Evolutionary conservation across 2,888 invertebrate genomes (phyloP).

Genomic region (Clistopyga incitator): DNA sequence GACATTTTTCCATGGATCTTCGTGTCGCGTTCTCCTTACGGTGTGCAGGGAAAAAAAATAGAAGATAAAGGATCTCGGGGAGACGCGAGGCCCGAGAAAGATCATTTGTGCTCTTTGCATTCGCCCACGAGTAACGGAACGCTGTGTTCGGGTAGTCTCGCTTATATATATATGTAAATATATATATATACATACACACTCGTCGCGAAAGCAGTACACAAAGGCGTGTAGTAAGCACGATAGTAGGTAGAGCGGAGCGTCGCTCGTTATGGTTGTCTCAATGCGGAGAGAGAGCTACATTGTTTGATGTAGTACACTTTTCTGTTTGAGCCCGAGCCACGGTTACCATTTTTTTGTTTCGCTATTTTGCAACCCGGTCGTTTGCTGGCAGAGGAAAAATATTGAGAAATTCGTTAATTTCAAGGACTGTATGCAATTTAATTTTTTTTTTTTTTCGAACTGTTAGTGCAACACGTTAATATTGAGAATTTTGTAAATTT

Average conservation of each 20-base stretch:
- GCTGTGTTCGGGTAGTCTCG: background rate
- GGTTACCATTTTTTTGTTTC: background rate
- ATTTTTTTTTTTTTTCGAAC: too few relatives aligned
- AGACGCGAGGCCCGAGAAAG: background rate
- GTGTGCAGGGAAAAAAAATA: constrained; percentile 43
- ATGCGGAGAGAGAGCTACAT: background rate
- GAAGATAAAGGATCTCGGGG: constrained; percentile 33
- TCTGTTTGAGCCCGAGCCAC: background rate
- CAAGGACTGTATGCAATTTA: too few relatives aligned
- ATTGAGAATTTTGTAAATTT: background rate
- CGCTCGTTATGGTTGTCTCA: constrained; percentile 30
- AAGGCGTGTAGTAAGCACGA: constrained; percentile 12
- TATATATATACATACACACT: too few relatives aligned
- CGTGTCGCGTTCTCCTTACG: constrained; percentile 46
- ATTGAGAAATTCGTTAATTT: too few relatives aligned
- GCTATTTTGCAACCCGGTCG: background rate
- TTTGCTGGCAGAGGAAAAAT: background rate
- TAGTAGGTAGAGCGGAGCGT: constrained; percentile 27
- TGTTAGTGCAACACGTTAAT: too few relatives aligned
- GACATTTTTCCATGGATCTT: constrained; percentile 57
- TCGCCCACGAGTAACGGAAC: constrained; percentile 24
- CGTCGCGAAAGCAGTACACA: constrained; percentile 23
- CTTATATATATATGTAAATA: too few relatives aligned
- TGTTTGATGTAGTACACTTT: background rate
- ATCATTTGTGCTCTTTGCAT: constrained; percentile 18